These are phyloP conservation scores for Arenaria interpres DNA, from an alignment of 2,113 vertebrate species.

Conservation along the genomic window DNA sequence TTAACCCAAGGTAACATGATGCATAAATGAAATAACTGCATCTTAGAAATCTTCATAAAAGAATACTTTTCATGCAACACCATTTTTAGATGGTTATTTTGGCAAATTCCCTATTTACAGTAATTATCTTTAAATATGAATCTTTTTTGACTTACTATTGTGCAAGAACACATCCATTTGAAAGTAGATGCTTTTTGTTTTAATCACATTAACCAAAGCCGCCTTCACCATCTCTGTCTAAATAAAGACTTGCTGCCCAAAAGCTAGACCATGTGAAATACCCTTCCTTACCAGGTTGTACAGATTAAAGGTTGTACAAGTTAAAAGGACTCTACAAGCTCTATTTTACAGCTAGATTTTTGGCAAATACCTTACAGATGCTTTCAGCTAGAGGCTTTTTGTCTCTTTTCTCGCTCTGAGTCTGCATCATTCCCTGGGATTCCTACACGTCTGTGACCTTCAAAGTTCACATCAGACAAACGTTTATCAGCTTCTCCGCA, in stretches of 20 bases:
- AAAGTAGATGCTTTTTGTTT: background rate
- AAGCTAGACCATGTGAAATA: background rate
- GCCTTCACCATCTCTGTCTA: background rate
- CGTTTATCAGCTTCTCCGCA: background rate
- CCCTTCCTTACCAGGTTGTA: background rate
- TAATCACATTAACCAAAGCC: background rate
- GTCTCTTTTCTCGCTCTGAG: background rate
- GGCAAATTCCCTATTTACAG: background rate
- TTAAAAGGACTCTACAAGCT: background rate
- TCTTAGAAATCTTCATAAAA: background rate
- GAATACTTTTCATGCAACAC: background rate
- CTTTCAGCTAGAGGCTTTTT: background rate
- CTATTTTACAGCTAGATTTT: background rate
- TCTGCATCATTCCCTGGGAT: background rate
- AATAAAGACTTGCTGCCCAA: background rate
- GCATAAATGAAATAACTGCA: background rate
- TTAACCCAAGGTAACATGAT: constrained; percentile 4
- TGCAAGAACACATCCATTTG: background rate
- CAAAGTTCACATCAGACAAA: background rate
- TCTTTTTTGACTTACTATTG: background rate
- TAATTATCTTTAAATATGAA: background rate
- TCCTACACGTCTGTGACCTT: background rate
- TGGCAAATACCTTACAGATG: background rate
- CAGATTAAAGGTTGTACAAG: background rate
- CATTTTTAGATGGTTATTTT: background rate